Base-by-base conservation (phyloP, 2,113 vertebrate genomes). In the Xiphias gladius region DNA sequence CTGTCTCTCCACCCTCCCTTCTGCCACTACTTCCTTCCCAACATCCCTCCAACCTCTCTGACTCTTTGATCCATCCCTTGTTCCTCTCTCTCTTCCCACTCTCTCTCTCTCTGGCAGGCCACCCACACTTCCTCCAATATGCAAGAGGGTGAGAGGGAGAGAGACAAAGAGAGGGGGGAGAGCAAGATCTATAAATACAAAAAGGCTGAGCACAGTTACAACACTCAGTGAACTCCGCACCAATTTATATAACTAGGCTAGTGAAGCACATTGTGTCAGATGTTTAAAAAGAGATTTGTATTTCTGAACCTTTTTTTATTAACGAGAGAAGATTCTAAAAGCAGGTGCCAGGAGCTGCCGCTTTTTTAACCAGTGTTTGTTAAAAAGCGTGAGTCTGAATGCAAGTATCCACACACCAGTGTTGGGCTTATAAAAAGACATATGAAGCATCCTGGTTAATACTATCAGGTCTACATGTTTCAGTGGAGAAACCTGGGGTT, bases 121-220 rank as follows among this genome's bases (percentile, higher is more conserved):
- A 90, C 87, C 91, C 82, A 93, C 89, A 75, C 82, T 83, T 86
- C 83, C 88, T 89, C 86, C 75, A 83, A 82, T 84, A 92, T 87
- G 64, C 79, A 87, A 77, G 57, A 78, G 75, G 66, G 73, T 71
- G 74, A 72, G 80, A 12, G 68, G 76, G 76, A 58, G 55, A 28
- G 67, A 70, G 48, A 46, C 71, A 65, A 46, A 68, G 68, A 74
- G 77, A 30, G 55, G 32, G 32, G 61, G 55, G 77, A 81, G 79
- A 79, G 76, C 54, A 22, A 86, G 57, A 79, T 91, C 92, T 94
- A 95, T 94, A 93, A 95, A 95, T 94, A 95, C 81, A 86, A 86
- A 87, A 90, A 91, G 88, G 88, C 84, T 79, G 79, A 85, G 88
- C 80, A 77, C 78, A 85, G 89, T 78, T 86, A 74, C 77, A 85